These are phyloP conservation scores for Petrolisthes manimaculis DNA, from an alignment of 2,888 invertebrate genomes.

Conservation along the genomic window DNA sequence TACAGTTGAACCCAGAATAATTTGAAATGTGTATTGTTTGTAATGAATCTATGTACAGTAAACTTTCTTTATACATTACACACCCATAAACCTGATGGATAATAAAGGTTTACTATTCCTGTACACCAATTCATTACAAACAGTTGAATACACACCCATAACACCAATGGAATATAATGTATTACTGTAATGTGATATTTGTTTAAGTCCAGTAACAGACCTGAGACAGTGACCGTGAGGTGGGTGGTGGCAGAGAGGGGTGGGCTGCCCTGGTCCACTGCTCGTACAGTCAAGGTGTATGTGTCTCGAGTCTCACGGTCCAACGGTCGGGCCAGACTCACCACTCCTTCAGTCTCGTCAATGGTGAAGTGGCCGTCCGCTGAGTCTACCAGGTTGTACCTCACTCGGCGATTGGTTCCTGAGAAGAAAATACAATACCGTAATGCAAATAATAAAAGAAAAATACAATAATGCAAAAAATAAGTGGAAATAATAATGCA, in stretches of 20 bases:
- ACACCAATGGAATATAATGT: neutral
- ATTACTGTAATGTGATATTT: neutral
- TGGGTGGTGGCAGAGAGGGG: constrained; percentile 84
- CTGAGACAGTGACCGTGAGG: constrained; percentile 77
- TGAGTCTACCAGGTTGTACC: constrained; percentile 78
- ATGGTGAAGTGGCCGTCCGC: constrained; percentile 83
- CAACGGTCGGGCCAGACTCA: constrained; percentile 84
- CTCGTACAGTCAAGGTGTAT: constrained; percentile 84
- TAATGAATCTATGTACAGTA: too few relatives aligned
- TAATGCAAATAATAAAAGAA: too few relatives aligned
- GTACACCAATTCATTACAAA: neutral
- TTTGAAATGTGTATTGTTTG: too few relatives aligned
- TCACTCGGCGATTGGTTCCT: constrained; percentile 84
- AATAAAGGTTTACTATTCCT: too few relatives aligned
- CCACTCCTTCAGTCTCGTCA: constrained; percentile 84
- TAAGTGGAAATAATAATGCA: neutral
- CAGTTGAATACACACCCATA: too few relatives aligned
- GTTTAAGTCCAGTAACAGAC: constrained; percentile 5
- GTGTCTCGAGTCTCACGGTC: constrained; percentile 85
- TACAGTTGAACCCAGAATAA: too few relatives aligned
- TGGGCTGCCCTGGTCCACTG: constrained; percentile 87
- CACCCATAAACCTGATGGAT: too few relatives aligned
- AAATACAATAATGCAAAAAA: neutral
- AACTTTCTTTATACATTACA: too few relatives aligned
- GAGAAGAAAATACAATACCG: neutral